A percentile compares a stretch with the other conserved stretches of the same genome.
phyloP scores from a whole-genome alignment of 2,888 invertebrate species.

The Pomacea canaliculata region DNA sequence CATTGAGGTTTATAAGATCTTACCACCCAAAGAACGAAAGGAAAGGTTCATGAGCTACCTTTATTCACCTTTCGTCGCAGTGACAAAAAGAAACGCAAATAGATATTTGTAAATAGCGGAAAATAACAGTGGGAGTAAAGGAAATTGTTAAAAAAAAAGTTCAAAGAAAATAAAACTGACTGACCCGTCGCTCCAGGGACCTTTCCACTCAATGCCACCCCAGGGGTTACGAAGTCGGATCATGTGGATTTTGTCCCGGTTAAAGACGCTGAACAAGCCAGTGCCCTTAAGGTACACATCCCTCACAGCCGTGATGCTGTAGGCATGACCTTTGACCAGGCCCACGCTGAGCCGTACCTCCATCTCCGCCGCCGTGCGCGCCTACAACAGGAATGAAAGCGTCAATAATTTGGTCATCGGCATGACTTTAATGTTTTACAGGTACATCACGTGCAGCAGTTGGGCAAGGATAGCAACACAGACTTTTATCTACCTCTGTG shows the following conservation, averaged over 20 bases:
- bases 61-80: too few species aligned
- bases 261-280: slow-evolving; percentile 62
- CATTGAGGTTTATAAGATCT: too few species aligned
- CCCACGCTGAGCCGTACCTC: slow-evolving; percentile 73
- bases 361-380: slow-evolving; percentile 69
- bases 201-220: slow-evolving; percentile 75
- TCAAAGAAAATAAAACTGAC: slow-evolving; percentile 13
- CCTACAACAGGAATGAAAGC: slow-evolving; percentile 18
- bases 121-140: too few species aligned
- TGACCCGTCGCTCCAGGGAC: slow-evolving; percentile 75
- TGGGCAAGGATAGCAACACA: not conserved
- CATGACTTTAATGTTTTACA: too few species aligned
- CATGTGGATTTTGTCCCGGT: slow-evolving; percentile 73
- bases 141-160: too few species aligned
- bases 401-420: too few species aligned
- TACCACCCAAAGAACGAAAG: too few species aligned
- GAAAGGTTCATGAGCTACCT: too few species aligned
- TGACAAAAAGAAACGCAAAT: too few species aligned
- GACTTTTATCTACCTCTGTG: not conserved
- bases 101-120: too few species aligned
- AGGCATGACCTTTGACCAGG: slow-evolving; percentile 76
- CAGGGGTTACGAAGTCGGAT: slow-evolving; percentile 75
- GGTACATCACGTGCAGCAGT: not conserved
- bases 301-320: slow-evolving; percentile 75
- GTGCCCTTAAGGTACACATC: slow-evolving; percentile 68